Evolutionary conservation across 2,113 vertebrate genomes (phyloP), one percentile per base, ranked within the genome.

Genomic region (Eublepharis macularius): DNA sequence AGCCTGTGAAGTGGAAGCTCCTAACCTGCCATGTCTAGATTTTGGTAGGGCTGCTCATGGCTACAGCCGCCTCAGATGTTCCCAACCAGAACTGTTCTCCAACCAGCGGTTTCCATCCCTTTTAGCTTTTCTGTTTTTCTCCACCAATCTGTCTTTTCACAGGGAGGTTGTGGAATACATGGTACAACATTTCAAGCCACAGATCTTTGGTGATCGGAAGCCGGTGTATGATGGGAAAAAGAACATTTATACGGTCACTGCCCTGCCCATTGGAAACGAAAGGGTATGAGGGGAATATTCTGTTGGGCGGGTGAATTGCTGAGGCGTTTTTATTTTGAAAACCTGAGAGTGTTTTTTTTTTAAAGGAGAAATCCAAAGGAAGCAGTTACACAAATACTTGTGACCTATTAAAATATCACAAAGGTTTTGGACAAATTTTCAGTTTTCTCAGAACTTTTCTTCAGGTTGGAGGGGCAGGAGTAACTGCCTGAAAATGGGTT

Each of bases 111-210:
- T 75, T 2, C 1, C 51, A 17, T 41, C 32, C 36, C 70, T 57
- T 34, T 68, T 70, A 83, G 57, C 82, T 43, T 87, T 1, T 0
- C 86, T n/a, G 63, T 76, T 41, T 51, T 69, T 75, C 65, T 76
- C 49, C 87, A 26, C 19, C 26, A 4, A 11, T 29, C 57, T 39
- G 0, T 0, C 86, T 87, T 0, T 7, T 83, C 3, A 0, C 95
- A 99, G 99, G 96, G 99, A 99, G 93, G 99, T 99, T 1, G 99
- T 99, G 96, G 99, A 99, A 90, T 99, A 99, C 95, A 99, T 99
- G 99, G 99, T 99, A 74, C 99, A 99, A 91, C 99, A 99, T 95
- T 99, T 99, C 96, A 99, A 99, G 94, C 99, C 98, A 0, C 98
- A 99, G 96, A 99, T 99, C 91, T 99, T 99, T 57, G 99, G 99